Evolutionary conservation across 1,140 invertebrate species (phyloP).

Genomic region (Gryllus bimaculatus): DNA sequence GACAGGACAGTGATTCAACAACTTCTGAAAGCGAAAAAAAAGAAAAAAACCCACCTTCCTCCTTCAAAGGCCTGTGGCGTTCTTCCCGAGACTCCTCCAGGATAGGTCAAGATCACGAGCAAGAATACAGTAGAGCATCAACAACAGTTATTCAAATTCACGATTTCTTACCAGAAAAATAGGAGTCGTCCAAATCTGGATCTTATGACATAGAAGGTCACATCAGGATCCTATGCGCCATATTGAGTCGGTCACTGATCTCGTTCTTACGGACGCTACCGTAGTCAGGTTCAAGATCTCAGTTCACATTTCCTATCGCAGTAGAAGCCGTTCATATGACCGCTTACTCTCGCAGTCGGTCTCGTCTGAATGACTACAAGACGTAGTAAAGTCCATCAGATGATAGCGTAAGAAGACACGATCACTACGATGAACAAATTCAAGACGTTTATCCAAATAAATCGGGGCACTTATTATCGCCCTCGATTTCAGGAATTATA

Average conservation of each 20-base stretch:
- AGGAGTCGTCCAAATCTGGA: conserved; percentile 20
- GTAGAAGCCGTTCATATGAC: conserved; percentile 36
- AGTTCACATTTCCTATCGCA: conserved; percentile 34
- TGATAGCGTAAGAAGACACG: conserved; percentile 35
- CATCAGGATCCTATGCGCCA: conserved; percentile 28
- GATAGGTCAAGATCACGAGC: conserved; percentile 15
- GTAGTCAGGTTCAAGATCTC: conserved; percentile 25
- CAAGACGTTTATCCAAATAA: conserved; percentile 43
- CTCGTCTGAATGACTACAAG: conserved; percentile 36
- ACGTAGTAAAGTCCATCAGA: conserved; percentile 46
- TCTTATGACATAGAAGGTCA: conserved; percentile 24
- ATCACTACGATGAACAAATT: conserved; percentile 35
- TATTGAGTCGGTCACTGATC: conserved; percentile 32
- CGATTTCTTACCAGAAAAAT: conserved; percentile 20
- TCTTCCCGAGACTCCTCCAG: conserved; percentile 18
- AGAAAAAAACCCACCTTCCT: conserved; percentile 12
- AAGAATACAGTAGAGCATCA: conserved; percentile 16
- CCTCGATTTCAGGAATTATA: conserved; percentile 54
- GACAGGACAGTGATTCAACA: conserved; percentile 35
- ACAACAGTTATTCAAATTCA: conserved; percentile 16
- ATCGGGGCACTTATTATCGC: conserved; percentile 64
- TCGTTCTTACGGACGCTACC: conserved; percentile 23
- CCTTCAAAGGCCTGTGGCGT: neutral
- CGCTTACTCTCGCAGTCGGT: conserved; percentile 34
- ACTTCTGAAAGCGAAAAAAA: conserved; percentile 18